phyloP scores from a whole-genome alignment of 2,888 invertebrate species.

The Choreutis nemorana region DNA sequence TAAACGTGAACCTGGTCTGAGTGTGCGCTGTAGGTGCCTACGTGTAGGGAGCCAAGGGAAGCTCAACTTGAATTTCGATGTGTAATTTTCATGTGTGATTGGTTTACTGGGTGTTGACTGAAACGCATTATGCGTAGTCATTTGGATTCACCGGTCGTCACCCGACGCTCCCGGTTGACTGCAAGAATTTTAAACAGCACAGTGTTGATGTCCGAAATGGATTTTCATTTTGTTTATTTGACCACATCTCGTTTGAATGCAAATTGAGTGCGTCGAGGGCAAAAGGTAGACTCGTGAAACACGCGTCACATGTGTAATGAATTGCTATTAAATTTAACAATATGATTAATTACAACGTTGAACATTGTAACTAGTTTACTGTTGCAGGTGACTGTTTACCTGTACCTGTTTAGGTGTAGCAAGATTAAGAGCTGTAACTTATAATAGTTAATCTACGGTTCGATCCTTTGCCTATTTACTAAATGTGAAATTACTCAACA shows the following conservation, averaged over 20 bases:
- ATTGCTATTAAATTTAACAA: conserved; percentile 19
- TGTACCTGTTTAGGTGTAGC: background rate
- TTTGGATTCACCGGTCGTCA: conserved; percentile 17
- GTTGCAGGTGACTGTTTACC: conserved; percentile 8
- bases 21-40: background rate
- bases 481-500: conserved; percentile 26
- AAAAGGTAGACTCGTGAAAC: conserved; percentile 23
- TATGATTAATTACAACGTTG: conserved; percentile 10
- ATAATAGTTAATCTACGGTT: too few species aligned
- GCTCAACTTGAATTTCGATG: too few species aligned
- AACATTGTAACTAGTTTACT: background rate
- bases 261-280: conserved; percentile 22
- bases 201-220: conserved; percentile 19
- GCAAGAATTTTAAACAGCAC: conserved; percentile 24
- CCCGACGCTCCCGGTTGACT: conserved; percentile 16
- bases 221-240: conserved; percentile 28
- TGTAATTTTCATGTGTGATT: too few species aligned
- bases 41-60: too few species aligned
- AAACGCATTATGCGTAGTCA: conserved; percentile 17
- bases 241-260: conserved; percentile 31
- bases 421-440: conserved; percentile 9
- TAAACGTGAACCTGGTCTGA: conserved; percentile 9
- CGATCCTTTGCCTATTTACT: conserved; percentile 11
- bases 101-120: conserved; percentile 7
- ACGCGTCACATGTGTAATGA: conserved; percentile 23